Percentiles rank a stretch among this genome's conserved stretches.
phyloP scores from a whole-genome alignment of 2,113 vertebrate genomes.

The Campylomormyrus tamandua region DNA sequence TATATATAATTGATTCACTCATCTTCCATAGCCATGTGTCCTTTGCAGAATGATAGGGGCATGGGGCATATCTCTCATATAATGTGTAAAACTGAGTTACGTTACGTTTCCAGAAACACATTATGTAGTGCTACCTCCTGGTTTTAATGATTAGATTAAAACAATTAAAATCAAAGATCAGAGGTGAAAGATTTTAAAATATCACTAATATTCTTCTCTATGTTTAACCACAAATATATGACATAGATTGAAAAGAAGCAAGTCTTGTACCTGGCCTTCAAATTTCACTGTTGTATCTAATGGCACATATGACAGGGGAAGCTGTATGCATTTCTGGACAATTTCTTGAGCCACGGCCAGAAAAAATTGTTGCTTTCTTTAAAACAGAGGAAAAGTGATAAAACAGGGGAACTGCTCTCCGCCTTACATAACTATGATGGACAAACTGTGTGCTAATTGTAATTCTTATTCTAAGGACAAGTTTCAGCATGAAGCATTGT shows the following conservation, averaged over 20 bases:
- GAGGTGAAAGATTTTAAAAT: no score
- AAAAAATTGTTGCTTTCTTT: neutral
- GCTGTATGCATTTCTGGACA: neutral
- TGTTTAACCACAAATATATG: neutral
- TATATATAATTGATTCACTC: no score
- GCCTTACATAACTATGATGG: neutral
- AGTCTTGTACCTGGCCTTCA: neutral
- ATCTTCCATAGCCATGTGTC: no score
- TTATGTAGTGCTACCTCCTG: no score
- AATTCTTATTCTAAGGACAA: neutral
- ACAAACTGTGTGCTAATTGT: neutral
- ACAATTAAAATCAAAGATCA: no score
- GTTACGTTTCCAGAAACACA: no score
- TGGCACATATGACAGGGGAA: neutral
- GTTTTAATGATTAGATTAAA: no score
- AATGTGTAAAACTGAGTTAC: no score
- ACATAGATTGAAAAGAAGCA: neutral
- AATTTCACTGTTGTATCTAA: neutral
- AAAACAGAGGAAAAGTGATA: neutral
- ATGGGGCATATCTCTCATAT: no score
- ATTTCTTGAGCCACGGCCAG: neutral
- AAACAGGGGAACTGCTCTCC: neutral
- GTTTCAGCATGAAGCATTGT: neutral
- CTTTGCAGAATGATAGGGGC: no score
- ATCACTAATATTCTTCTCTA: neutral